Evolutionary conservation across 2,888 invertebrate genomes (phyloP), one percentile per base, ranked within the genome.

Genomic region (Coelopa pilipes): DNA sequence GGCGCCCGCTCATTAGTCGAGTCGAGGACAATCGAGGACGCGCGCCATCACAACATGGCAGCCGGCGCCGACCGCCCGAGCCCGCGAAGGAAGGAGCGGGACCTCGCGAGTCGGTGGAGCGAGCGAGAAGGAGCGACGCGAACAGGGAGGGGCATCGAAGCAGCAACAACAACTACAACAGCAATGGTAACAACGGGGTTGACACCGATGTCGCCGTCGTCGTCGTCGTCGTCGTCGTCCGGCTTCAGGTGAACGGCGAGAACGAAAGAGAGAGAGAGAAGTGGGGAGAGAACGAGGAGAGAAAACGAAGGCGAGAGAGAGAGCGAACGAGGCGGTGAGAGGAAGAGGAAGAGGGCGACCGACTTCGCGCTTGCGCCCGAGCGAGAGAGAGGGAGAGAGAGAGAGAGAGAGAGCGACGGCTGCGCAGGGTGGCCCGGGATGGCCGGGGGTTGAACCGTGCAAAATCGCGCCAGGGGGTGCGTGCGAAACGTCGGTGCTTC

Each of bases 91-190:
- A 21, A 7, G 15, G 13, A 68, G 24, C 5, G 50, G 49, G 45
- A 74, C 15, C 66, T 47, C 17, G 63, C n/a, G 24, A 19, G 66
- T 21, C 50, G 53, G 46, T 13, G 9, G 60, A 50, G 17, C 21
- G 45, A 1, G 15, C 63, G 46, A n/a, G n/a, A 65, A 71, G 4
- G 53, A 71, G 50, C 45, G 63, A 82, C 83, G 82, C 82, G 82
- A 82, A 82, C 82, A 81, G 83, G 82, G 82, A 82, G 82, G 82
- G 82, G 82, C 82, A 76, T 81, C 76, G 65, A 63, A 45, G 63
- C 74, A 49, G n/a, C n/a, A 68, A 47, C 73, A 63, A 67, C 60
- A 76, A 12, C 73, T 73, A 34, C 34, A 34, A 67, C 9, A 57
- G 19, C 53, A 11, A 71, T 34, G 55, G 50, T 49, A 17, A 72